phyloP scores from a whole-genome alignment of 64 coral and sea anemone genomes.

The Acropora tenuis region DNA sequence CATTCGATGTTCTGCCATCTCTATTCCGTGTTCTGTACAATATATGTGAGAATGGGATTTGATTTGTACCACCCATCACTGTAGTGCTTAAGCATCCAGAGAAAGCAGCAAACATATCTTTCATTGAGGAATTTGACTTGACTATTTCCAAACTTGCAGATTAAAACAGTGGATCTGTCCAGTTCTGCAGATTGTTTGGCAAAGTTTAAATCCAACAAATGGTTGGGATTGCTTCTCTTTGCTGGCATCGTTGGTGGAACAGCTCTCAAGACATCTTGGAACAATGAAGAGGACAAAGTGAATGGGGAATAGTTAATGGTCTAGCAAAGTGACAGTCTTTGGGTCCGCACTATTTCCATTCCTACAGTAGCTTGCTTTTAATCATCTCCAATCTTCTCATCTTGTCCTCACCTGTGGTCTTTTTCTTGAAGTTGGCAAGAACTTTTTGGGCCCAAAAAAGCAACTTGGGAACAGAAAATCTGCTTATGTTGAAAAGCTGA shows the following conservation, averaged over 20 bases:
- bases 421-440: too few relatives aligned
- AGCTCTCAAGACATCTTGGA: conserved; percentile 42
- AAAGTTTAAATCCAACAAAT: conserved; percentile 96
- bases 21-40: too few relatives aligned
- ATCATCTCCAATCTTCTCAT: too few relatives aligned
- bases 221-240: conserved; percentile 86
- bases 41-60: too few relatives aligned
- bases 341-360: neutral
- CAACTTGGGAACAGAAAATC: too few relatives aligned
- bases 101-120: neutral
- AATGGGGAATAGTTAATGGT: neutral
- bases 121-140: neutral
- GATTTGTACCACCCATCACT: too few relatives aligned
- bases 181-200: conserved; percentile 72
- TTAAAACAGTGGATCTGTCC: conserved; percentile 68
- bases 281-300: neutral
- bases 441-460: too few relatives aligned
- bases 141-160: conserved; percentile 49
- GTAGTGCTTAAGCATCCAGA: too few relatives aligned
- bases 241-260: conserved; percentile 67
- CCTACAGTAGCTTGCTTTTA: too few relatives aligned
- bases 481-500: too few relatives aligned
- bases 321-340: neutral
- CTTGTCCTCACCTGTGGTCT: too few relatives aligned
- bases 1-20: too few relatives aligned